phyloP scores from a whole-genome alignment of 2,113 vertebrate genomes.

The Eretmochelys imbricata region DNA sequence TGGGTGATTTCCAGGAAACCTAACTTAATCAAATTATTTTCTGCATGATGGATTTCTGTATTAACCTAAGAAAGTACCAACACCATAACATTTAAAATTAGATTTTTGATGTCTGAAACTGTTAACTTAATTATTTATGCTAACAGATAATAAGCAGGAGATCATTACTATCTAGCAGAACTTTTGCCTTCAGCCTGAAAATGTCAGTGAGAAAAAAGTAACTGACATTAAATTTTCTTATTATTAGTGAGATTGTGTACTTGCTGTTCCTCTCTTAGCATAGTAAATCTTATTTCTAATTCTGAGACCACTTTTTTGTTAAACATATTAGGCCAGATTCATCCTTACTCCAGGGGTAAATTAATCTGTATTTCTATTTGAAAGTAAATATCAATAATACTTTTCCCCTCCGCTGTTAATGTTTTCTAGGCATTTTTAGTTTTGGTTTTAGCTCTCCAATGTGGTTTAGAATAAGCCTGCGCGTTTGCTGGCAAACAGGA shows the following conservation, averaged over 20 bases:
- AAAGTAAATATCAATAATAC: not conserved
- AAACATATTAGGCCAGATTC: not conserved
- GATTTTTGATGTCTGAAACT: not conserved
- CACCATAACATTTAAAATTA: not conserved
- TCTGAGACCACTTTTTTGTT: not conserved
- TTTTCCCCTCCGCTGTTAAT: not conserved
- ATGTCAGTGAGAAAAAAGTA: not conserved
- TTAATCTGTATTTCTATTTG: not conserved
- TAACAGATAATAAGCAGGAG: not conserved
- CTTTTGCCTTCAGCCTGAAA: not conserved
- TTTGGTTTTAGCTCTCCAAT: not conserved
- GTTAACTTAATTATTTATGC: not conserved
- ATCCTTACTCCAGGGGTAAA: not conserved
- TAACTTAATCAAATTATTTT: not conserved
- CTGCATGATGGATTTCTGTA: not conserved
- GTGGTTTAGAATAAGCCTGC: not conserved
- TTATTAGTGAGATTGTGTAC: not conserved
- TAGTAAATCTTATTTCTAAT: not conserved
- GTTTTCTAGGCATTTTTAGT: not conserved
- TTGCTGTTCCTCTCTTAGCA: not conserved
- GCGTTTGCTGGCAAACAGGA: not conserved
- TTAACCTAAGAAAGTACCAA: not conserved
- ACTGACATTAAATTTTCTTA: not conserved
- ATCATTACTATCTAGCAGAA: not conserved
- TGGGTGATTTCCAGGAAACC: not conserved